Conservation (phyloP, 2,888 invertebrate species). For the Parnassius orleans region DNA sequence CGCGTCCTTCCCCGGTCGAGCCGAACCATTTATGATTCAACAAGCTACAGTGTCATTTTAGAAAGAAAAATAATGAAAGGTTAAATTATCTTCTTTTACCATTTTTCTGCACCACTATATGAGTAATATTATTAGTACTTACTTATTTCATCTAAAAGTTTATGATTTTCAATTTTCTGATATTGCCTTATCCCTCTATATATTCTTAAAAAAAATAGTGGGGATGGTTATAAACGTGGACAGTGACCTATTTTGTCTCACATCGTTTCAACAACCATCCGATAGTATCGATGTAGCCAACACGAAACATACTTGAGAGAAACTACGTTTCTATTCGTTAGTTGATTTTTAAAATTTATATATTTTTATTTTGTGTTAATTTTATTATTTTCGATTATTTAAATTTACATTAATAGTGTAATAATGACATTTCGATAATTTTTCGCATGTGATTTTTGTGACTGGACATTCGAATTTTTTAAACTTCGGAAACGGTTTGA, state of each 20-base stretch:
- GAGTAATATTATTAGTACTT: too few relatives aligned
- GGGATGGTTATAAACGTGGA: slow-evolving; percentile 62
- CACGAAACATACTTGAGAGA: slow-evolving; percentile 12
- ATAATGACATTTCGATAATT: slow-evolving; percentile 20
- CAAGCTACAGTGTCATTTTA: too few relatives aligned
- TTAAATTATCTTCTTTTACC: too few relatives aligned
- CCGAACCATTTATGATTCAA: too few relatives aligned
- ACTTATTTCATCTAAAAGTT: too few relatives aligned
- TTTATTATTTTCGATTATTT: not conserved
- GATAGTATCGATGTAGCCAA: slow-evolving; percentile 27
- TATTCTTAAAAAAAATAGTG: slow-evolving; percentile 37
- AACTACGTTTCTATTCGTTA: slow-evolving; percentile 5
- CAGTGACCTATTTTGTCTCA: slow-evolving; percentile 71
- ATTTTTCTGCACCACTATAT: too few relatives aligned
- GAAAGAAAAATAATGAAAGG: too few relatives aligned
- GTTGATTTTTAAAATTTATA: too few relatives aligned
- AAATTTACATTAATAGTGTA: slow-evolving; percentile 2
- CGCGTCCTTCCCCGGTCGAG: too few relatives aligned
- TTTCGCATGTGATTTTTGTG: slow-evolving; percentile 8
- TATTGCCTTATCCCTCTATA: slow-evolving; percentile 4
- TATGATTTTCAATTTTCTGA: too few relatives aligned
- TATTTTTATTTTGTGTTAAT: slow-evolving; percentile 2
- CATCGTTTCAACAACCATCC: slow-evolving; percentile 45
- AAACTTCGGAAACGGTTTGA: not conserved
- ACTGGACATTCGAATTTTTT: slow-evolving; percentile 11